Evolutionary conservation across 2,888 invertebrate genomes (phyloP), one percentile per base, ranked within the genome.

Genomic region (Hofmannophila pseudospretella): DNA sequence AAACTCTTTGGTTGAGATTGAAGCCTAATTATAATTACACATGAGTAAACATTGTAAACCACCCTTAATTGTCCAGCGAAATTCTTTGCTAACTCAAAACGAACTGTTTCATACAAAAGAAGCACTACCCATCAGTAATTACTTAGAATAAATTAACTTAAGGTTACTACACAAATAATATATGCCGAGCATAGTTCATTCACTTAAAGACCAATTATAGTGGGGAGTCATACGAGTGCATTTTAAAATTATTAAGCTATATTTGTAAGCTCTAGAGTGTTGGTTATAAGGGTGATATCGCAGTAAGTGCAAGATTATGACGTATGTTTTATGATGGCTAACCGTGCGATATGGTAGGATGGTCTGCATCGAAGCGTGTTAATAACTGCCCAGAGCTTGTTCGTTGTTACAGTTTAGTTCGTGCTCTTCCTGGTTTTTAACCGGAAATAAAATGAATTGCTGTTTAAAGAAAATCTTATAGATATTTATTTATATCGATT

Each of bases 311-410:
- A 45, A 14, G 48, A 48, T 52, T 56, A 56, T 60, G 52, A 58
- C 49, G 58, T 58, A 51, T 61, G 44, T 3, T 50, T 58, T 65
- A 70, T 69, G 68, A 72, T 49, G 60, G 54, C 47, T 44, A 44
- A 47, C 46, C 45, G 78, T 79, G 75, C 79, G 84, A 74, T 84
- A 84, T 84, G 85, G 71, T 82, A 79, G 62, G 79, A 46, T 81
- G 81, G 57, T 56, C 54, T 44, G 64, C 71, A 54, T 71, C 75
- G 65, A 61, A 75, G 69, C 84, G 72, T 73, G 56, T 45, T 57
- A 62, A 68, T 75, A 69, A 70, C 66, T 70, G 68, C 63, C 63
- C 64, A 64, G 61, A 62, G 51, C 50, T n/a, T n/a, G 5, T 16
- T 58, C 55, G 43, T 47, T 47, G 16, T 11, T 52, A 49, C 55